Conservation (phyloP, 2,113 vertebrate species). For the Felis catus region DNA sequence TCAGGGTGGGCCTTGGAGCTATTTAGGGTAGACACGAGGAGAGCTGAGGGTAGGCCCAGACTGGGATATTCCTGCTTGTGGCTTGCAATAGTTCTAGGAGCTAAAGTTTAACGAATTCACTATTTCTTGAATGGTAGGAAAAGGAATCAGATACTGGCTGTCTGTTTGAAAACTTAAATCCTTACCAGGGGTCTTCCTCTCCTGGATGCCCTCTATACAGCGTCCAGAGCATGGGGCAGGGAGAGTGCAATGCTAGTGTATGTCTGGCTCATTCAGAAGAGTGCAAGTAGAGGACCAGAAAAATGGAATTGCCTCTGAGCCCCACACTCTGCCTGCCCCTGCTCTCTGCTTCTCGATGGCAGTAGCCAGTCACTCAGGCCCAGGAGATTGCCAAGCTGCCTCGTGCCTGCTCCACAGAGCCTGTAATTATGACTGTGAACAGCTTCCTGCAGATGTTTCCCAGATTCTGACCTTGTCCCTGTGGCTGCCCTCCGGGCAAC, state of each 20-base stretch:
- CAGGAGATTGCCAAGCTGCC: neutral
- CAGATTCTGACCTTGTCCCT: conserved; percentile 17
- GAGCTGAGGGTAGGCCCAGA: neutral
- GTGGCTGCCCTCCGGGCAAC: conserved; percentile 4
- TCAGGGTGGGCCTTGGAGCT: neutral
- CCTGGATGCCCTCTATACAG: neutral
- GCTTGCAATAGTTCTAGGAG: neutral
- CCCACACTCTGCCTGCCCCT: neutral
- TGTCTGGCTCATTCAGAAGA: neutral
- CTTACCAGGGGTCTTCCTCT: neutral
- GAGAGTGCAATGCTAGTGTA: neutral
- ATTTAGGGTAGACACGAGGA: neutral
- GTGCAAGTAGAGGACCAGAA: conserved; percentile 16
- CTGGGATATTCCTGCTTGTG: neutral
- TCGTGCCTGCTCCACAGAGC: conserved; percentile 8
- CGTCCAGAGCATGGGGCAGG: neutral
- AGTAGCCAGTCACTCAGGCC: conserved; percentile 34
- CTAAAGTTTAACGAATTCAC: neutral
- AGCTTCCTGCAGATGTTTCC: conserved; percentile 48
- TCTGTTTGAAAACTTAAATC: neutral
- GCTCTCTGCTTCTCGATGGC: neutral
- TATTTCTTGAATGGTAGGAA: neutral
- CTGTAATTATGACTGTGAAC: neutral
- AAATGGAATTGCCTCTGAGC: neutral
- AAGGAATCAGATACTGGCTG: neutral